Conservation (phyloP, 1,140 invertebrate genomes). For the Cotesia glomerata region DNA sequence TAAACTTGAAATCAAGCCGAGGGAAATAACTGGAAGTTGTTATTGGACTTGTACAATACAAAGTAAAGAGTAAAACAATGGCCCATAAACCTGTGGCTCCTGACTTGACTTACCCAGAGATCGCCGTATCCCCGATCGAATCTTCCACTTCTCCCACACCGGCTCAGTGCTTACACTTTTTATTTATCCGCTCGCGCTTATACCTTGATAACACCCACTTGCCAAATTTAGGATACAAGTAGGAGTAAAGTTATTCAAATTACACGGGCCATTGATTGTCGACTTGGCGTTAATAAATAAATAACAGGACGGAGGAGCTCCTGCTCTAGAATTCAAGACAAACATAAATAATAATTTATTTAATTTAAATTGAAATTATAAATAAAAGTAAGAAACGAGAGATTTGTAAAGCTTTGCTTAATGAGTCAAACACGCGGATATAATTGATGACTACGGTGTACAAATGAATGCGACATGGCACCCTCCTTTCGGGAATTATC, state of each 20-base stretch:
- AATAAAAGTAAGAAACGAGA: no score
- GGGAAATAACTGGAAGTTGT: neutral
- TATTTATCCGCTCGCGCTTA: no score
- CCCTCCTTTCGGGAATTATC: slow-evolving; percentile 37
- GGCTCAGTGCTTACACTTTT: neutral
- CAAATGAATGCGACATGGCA: slow-evolving; percentile 17
- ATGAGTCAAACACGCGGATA: neutral
- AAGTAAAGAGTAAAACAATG: slow-evolving; percentile 10
- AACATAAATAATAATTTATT: no score
- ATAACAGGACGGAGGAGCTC: neutral
- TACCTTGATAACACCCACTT: slow-evolving; percentile 8
- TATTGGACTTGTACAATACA: slow-evolving; percentile 13
- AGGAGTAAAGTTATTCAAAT: neutral
- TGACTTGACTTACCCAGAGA: neutral
- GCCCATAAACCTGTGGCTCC: slow-evolving; percentile 10
- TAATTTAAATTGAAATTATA: no score
- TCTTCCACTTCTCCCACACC: neutral
- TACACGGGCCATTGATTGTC: neutral
- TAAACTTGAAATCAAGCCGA: neutral
- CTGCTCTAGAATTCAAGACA: no score
- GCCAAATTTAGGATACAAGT: neutral
- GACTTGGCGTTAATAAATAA: neutral
- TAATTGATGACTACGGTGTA: neutral
- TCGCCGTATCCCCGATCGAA: slow-evolving; percentile 10
- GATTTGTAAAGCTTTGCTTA: neutral